A percentile compares a stretch with the other conserved stretches of the same genome.
Conservation (phyloP, 2,888 invertebrate species). For the Sympetrum striolatum region DNA sequence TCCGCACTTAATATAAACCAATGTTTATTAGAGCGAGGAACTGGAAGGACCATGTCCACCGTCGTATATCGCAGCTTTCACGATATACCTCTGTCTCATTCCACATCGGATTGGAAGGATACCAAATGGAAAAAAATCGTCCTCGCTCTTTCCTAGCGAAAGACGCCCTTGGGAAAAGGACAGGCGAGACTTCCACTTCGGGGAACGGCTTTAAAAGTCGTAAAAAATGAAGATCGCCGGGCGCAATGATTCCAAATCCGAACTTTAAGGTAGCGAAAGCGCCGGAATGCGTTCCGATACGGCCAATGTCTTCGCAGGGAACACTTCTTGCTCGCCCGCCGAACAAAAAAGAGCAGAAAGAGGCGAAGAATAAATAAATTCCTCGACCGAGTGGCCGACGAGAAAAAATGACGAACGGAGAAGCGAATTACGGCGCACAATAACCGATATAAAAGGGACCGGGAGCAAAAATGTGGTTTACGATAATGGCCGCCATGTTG, state of each 20-base stretch:
- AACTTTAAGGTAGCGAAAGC: not conserved
- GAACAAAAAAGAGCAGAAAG: not conserved
- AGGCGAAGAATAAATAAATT: not conserved
- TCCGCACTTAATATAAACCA: not conserved
- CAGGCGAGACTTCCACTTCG: not conserved
- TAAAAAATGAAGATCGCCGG: conserved; percentile 8
- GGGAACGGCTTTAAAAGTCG: not conserved
- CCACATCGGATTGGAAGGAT: not conserved
- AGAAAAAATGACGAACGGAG: not conserved
- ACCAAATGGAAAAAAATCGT: not conserved
- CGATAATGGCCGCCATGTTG: not conserved
- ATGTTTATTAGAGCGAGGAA: not conserved
- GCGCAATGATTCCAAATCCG: not conserved
- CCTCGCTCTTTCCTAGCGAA: not conserved
- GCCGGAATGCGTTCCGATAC: not conserved
- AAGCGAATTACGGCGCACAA: not conserved
- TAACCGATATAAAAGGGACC: not conserved
- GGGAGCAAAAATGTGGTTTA: conserved; percentile 12
- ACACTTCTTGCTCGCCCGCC: not conserved
- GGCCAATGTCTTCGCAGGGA: not conserved
- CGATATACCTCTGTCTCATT: not conserved
- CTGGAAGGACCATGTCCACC: not conserved
- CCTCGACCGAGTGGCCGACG: not conserved
- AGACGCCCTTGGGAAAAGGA: not conserved
- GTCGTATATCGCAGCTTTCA: not conserved